Evolutionary conservation across 2,888 invertebrate genomes (phyloP), one percentile per base, ranked within the genome.

Genomic region (Drosophila hamatofila): DNA sequence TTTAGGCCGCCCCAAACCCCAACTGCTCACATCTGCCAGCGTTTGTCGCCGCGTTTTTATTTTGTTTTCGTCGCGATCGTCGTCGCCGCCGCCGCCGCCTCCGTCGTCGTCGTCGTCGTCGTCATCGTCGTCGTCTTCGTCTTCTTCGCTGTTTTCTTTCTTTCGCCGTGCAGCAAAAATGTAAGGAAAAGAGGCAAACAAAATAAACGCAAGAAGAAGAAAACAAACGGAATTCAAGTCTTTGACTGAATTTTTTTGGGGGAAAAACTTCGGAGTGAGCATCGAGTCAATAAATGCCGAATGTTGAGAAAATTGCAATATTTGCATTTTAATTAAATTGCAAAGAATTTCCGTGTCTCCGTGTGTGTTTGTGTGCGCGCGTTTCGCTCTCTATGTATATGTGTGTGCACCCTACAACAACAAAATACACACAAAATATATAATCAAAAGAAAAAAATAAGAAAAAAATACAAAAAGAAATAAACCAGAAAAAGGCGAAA

Each of bases 401-500:
- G 44, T 48, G 23, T 67, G 48, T 72, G 59, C 66, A 48, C 68
- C 65, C 65, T 54, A 66, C 33, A 74, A 60, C 60, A 57, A 57
- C 52, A 73, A 62, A 44, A 61, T 49, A 58, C 49, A 59, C 68
- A 67, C 78, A 76, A 72, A 67, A 81, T 67, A 78, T 78, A 71
- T 72, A 81, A 75, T 66, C 76, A 75, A 72, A 88, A 74, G 75
- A 69, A 84, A 79, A 79, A 51, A 30, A 30, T 30, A 27, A 49
- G n/a, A 30, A 71, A 86, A 86, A 63, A 67, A 71, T 66, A 79
- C 66, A 69, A 84, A 71, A 78, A 82, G 83, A 75, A 78, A 78
- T 80, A 78, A 80, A 80, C 77, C 72, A 77, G 77, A 78, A 72
- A 80, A 86, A 86, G 83, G 85, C 83, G 80, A 91, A 87, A 92